Conservation (phyloP, 2,888 invertebrate genomes). For the Meandrusa payeni region DNA sequence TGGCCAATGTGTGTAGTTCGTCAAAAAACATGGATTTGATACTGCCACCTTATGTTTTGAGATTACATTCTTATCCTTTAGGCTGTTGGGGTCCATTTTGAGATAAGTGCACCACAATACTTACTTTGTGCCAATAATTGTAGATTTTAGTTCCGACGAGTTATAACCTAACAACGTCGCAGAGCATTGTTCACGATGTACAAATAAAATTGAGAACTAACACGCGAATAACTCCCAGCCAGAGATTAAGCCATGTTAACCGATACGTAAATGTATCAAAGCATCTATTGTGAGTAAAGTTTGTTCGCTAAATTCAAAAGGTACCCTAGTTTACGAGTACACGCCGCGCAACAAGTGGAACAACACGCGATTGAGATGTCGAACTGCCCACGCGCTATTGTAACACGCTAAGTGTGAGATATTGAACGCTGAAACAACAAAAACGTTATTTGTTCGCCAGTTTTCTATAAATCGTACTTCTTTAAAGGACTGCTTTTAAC, state of each 20-base stretch:
- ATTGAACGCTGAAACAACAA: conserved; percentile 13
- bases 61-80: too few relatives aligned
- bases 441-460: conserved; percentile 15
- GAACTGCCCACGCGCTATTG: conserved; percentile 47
- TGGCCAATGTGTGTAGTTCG: too few relatives aligned
- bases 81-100: too few relatives aligned
- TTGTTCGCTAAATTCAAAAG: conserved; percentile 25
- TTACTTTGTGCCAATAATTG: too few relatives aligned
- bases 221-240: too few relatives aligned
- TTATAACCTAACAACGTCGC: too few relatives aligned
- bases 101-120: too few relatives aligned
- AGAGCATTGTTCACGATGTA: too few relatives aligned
- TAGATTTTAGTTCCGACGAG: background rate
- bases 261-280: conserved; percentile 20
- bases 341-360: conserved; percentile 38
- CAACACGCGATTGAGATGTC: conserved; percentile 67
- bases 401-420: conserved; percentile 28
- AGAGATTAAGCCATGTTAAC: background rate
- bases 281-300: conserved; percentile 18
- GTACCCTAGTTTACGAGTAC: conserved; percentile 47
- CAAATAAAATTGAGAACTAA: too few relatives aligned
- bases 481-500: too few relatives aligned
- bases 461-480: conserved; percentile 19
- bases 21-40: too few relatives aligned
- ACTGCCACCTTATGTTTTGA: too few relatives aligned